These are phyloP conservation scores for Capitella teleta DNA, from an alignment of 1,140 invertebrate species.

Conservation along the genomic window DNA sequence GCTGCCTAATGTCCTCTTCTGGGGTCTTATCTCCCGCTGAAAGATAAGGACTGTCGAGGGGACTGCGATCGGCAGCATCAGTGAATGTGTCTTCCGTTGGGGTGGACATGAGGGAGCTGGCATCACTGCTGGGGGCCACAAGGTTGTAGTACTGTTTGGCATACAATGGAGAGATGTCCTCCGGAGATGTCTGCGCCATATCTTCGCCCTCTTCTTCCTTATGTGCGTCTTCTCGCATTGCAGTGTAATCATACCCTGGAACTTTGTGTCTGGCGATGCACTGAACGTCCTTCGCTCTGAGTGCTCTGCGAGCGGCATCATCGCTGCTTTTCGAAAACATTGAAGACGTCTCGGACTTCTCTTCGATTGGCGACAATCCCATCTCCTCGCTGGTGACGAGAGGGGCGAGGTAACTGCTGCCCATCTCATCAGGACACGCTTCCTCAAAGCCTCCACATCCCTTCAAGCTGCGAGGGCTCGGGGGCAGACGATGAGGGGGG, in stretches of 20 bases:
- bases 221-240: background rate
- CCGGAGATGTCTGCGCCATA: background rate
- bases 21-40: background rate
- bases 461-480: background rate
- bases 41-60: background rate
- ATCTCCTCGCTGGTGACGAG: background rate
- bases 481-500: background rate
- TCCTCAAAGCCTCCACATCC: background rate
- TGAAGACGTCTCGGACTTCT: background rate
- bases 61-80: background rate
- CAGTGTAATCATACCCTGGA: too few relatives aligned
- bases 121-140: background rate
- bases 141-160: background rate
- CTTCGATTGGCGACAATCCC: background rate
- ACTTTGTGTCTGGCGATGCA: background rate
- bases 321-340: background rate
- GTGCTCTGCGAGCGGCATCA: background rate
- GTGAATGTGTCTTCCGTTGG: background rate
- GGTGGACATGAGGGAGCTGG: constrained; percentile 1
- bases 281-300: too few relatives aligned
- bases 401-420: background rate
- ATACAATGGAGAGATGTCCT: background rate
- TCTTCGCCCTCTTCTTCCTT: background rate
- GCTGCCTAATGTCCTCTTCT: background rate
- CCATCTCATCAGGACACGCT: background rate